Base-by-base conservation (phyloP, 2,888 invertebrate species). In the Phyllotreta cruciferae region DNA sequence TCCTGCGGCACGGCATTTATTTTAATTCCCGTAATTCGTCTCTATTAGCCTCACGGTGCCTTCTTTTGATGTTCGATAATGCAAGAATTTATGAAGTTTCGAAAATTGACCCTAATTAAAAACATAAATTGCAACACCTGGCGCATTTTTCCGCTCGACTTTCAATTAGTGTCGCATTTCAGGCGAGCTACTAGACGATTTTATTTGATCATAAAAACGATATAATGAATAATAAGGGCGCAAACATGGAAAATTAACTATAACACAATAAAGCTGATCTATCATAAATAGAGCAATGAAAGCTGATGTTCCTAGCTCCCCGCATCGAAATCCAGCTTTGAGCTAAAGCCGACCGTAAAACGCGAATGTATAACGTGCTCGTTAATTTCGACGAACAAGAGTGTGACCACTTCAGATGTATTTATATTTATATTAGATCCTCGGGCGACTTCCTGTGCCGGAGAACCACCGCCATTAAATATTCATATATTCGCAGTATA, bases 401-500 rank as follows among this genome's bases (percentile, higher is more conserved):
- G 55, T 56, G 62, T 62, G 56, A 56, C 50, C 64, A 56, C 57
- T 54, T 47, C 61, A 61, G 44, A 53, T 53, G 47, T 64, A 61
- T 64, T 61, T 64, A 57, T 60, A 64, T 64, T 64, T 64, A 64
- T 60, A 64, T 64, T 60, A 10, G 52, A 60, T 57, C 61, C 60
- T 64, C 52, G 47, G 44, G 52, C 57, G 49, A 61, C 64, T 64
- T 64, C 64, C 64, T 64, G 64, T 64, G 64, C 57, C 54, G 61
- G 14, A 74, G 73, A 76, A 75, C 77, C 74, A 73, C 68, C 61
- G 66, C 64, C 64, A 66, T 61, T 63, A 57, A 56, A 54, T 63
- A 66, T 66, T 66, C 63, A 66, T 66, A 49, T 60, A 63, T 61
- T 66, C 66, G 60, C 63, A 63, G 62, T 63, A 55, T 60, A 63